A percentile compares a stretch with the other conserved stretches of the same genome.
These are phyloP conservation scores for Passer domesticus DNA, from an alignment of 2,113 vertebrate species.

Conservation along the genomic window DNA sequence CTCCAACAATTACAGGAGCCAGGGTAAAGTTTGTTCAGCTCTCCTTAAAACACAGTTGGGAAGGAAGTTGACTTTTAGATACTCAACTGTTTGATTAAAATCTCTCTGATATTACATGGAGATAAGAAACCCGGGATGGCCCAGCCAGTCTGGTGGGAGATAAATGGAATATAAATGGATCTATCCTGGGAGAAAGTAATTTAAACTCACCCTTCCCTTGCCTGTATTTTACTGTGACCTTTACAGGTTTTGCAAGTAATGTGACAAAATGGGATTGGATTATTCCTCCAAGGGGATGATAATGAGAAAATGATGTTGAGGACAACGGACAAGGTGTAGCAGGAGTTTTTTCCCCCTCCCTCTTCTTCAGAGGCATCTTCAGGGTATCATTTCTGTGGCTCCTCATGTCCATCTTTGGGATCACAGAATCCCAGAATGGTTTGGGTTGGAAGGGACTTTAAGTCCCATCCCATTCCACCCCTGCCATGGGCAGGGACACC, in stretches of 20 bases:
- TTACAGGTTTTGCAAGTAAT: neutral
- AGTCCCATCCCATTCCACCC: neutral
- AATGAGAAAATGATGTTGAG: neutral
- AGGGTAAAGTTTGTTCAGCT: neutral
- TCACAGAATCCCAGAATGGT: neutral
- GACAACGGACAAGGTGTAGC: neutral
- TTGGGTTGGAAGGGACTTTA: neutral
- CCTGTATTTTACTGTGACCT: neutral
- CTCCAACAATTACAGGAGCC: neutral
- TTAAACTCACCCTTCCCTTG: neutral
- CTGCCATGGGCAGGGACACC: neutral
- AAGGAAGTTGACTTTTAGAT: neutral
- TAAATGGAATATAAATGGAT: neutral
- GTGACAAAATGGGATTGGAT: neutral
- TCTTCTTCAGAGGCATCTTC: neutral
- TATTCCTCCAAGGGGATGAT: neutral
- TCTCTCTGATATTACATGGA: neutral
- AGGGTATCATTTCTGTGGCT: neutral
- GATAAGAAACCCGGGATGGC: neutral
- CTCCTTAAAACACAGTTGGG: neutral
- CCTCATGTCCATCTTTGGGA: neutral
- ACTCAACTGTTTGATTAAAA: neutral
- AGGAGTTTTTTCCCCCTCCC: neutral
- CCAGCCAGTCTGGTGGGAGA: neutral
- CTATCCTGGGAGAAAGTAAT: neutral